Conservation (phyloP, 2,797 vertebrate species). For the Delichon dasypus region DNA sequence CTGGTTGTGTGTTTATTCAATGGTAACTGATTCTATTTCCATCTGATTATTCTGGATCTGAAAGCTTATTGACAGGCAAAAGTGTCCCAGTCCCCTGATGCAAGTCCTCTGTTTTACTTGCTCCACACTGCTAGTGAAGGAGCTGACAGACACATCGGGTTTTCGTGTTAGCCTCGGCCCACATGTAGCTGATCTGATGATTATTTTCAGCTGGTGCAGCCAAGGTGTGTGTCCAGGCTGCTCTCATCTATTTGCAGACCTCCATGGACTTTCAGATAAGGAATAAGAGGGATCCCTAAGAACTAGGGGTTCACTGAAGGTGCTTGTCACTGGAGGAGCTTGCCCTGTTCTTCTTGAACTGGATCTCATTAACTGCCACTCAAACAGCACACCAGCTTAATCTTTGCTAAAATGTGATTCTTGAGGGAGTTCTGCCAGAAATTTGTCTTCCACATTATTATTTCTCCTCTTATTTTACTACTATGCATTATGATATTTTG, state of each 20-base stretch:
- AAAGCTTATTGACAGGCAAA: background rate
- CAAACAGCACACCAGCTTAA: background rate
- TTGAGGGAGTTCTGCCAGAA: background rate
- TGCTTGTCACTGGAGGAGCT: background rate
- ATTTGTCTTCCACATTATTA: slow-evolving; percentile 30
- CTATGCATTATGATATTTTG: background rate
- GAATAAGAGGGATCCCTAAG: background rate
- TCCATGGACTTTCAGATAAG: background rate
- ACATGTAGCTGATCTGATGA: background rate
- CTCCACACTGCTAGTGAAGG: background rate
- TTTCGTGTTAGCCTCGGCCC: background rate
- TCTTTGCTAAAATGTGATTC: background rate
- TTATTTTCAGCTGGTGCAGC: background rate
- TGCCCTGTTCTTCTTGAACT: background rate
- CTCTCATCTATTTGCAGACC: background rate
- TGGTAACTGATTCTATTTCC: background rate
- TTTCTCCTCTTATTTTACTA: slow-evolving; percentile 37
- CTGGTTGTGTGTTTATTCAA: background rate
- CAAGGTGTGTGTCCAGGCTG: background rate
- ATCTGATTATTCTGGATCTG: background rate
- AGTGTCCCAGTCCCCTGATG: background rate
- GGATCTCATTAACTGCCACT: background rate
- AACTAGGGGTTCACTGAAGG: background rate
- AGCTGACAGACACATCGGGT: background rate
- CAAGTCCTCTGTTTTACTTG: background rate